A percentile compares a stretch with the other conserved stretches of the same genome.
Conservation (phyloP, 2,113 vertebrate genomes). For the Falco punctatus region DNA sequence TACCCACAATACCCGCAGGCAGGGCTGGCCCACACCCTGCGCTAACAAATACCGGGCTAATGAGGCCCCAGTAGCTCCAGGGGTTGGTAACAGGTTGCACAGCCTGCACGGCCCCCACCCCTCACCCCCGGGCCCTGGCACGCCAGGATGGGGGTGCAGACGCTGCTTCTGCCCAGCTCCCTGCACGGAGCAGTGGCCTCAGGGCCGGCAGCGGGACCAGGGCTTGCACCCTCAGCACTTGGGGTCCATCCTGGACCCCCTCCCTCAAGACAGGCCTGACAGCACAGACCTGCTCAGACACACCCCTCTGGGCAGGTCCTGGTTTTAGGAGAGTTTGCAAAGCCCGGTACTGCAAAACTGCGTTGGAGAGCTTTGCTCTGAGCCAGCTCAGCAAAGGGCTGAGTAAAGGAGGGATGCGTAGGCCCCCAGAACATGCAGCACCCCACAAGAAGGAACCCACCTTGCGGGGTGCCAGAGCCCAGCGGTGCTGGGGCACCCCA, state of each 20-base stretch:
- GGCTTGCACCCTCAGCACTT: fast-evolving
- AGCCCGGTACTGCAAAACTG: neutral
- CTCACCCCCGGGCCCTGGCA: neutral
- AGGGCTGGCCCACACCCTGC: neutral
- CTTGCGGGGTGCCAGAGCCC: fast-evolving
- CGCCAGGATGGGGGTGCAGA: fast-evolving
- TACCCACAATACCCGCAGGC: neutral
- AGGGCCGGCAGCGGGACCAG: fast-evolving
- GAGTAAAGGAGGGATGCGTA: neutral
- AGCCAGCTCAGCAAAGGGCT: neutral
- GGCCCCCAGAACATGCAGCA: neutral
- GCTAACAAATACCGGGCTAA: neutral
- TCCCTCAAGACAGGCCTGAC: neutral
- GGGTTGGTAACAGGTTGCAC: constrained; percentile 41
- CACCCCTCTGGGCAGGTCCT: neutral
- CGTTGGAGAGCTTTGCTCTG: neutral
- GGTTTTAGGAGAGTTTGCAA: neutral
- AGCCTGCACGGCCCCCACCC: neutral
- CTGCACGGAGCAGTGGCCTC: fast-evolving
- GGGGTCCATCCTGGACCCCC: fast-evolving
- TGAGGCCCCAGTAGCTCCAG: neutral
- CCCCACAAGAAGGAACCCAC: neutral
- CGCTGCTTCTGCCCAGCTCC: neutral
- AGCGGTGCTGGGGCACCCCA: fast-evolving
- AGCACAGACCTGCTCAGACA: neutral